Percentiles rank a stretch among this genome's conserved stretches.
Conservation (phyloP, 2,888 invertebrate species). For the Limnephilus auricula region DNA sequence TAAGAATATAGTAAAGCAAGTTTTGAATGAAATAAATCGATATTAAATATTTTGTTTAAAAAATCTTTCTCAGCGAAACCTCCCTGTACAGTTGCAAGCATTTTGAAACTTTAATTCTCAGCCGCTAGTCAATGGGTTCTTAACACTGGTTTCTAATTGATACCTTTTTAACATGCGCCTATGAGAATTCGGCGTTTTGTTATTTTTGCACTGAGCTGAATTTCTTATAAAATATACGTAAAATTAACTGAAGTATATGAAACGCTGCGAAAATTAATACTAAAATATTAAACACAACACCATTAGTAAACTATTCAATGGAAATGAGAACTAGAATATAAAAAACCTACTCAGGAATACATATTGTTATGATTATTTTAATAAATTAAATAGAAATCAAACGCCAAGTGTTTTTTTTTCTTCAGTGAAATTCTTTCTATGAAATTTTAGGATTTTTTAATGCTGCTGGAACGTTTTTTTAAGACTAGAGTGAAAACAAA, state of each 20-base stretch:
- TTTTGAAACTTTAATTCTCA: no score
- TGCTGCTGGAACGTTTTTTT: background rate
- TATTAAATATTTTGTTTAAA: no score
- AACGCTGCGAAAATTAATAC: no score
- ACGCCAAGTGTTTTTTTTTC: background rate
- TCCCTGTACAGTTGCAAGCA: no score
- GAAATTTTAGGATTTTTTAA: no score
- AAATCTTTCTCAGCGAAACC: no score
- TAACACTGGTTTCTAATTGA: no score
- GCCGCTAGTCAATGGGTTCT: no score
- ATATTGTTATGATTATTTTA: background rate
- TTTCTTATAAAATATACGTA: background rate
- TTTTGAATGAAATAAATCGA: no score
- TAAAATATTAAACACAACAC: no score
- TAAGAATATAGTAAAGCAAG: no score
- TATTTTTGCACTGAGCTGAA: background rate
- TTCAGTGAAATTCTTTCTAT: background rate
- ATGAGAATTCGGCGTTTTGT: background rate
- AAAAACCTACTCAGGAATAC: background rate
- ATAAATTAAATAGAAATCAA: background rate
- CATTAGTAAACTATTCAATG: background rate
- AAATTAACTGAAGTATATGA: no score
- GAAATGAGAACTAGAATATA: background rate
- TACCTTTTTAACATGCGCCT: background rate
- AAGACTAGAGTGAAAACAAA: background rate